These are phyloP conservation scores for Nomada lathburiana DNA, from an alignment of 2,888 invertebrate genomes.

Conservation along the genomic window DNA sequence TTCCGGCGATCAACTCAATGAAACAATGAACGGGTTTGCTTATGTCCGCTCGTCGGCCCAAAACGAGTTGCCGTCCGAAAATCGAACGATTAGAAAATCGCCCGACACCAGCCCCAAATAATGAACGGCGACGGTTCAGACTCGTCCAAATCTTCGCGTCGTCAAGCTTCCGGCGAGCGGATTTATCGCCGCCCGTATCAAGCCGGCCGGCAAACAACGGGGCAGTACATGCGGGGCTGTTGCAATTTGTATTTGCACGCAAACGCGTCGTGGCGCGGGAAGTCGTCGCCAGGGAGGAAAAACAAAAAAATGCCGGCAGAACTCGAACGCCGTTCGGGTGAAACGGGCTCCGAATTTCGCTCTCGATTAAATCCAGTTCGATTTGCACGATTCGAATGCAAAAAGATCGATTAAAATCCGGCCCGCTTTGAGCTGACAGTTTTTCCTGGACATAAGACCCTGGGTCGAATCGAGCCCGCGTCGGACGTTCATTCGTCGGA, in stretches of 20 bases:
- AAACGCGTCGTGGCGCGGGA: neutral
- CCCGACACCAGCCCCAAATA: no score
- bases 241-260: constrained; percentile 38
- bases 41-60: no score
- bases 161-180: constrained; percentile 32
- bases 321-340: neutral
- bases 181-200: constrained; percentile 43
- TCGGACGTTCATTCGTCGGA: no score
- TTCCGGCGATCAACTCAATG: constrained; percentile 1
- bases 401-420: no score
- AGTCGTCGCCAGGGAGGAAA: neutral
- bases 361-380: neutral
- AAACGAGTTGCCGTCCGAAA: neutral
- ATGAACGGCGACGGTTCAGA: neutral
- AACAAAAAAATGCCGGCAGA: no score
- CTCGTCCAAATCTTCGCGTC: constrained; percentile 23
- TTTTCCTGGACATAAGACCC: no score
- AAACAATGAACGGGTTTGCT: neutral
- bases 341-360: neutral
- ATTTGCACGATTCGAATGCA: no score
- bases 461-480: no score
- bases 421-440: no score
- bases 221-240: constrained; percentile 15
- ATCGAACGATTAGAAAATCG: neutral
- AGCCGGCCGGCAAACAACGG: constrained; percentile 38